Evolutionary conservation across 1,140 invertebrate species (phyloP), one percentile per base, ranked within the genome.

Genomic region (Drosophila trapezifrons): DNA sequence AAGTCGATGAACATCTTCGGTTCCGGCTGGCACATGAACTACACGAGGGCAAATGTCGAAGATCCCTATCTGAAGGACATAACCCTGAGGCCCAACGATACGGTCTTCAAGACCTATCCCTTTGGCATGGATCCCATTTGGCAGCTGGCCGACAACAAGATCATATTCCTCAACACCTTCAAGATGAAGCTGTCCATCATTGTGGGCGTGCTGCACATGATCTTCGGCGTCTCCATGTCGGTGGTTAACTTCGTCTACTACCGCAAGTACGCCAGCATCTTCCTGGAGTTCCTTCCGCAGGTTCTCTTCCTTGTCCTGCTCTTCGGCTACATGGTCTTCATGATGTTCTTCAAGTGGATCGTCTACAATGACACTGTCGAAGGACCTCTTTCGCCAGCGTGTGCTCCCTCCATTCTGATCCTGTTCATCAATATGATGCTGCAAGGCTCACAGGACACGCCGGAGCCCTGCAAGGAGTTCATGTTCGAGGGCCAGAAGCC

Each of bases 101-200:
- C 32, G 93, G 95, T 51, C 69, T 97, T 42, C n/a, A 79, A 80
- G 42, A 78, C 83, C 76, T 99, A 99, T 93, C 95, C 96, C 2
- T 93, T 98, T 69, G 98, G 98, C 37, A 89, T 98, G 62, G 97
- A 98, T 93, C 97, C 97, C 37, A 94, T 96, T 62, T 98, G 97
- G 97, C 95, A 98, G 93, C 78, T 98, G 55, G 95, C 98, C 12
- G 94, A 95, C 57, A 99, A 99, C 93, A 99, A 99, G 54, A 98
- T 99, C 76, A 96, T 97, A 45, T 99, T 99, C 93, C 93, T 98
- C 22, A 99, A 99, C 93, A 98, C 98, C 0, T 98, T 97, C 93
- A 99, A 99, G 93, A 99, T 99, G 99, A 99, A 99, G 92, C 93
- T 99, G 32, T 99, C 98, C 13, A 97, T 99, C 62, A 98, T 99